These are phyloP conservation scores for Mesorhabditis spiculigera DNA, from an alignment of 2,888 invertebrate species.

Conservation along the genomic window DNA sequence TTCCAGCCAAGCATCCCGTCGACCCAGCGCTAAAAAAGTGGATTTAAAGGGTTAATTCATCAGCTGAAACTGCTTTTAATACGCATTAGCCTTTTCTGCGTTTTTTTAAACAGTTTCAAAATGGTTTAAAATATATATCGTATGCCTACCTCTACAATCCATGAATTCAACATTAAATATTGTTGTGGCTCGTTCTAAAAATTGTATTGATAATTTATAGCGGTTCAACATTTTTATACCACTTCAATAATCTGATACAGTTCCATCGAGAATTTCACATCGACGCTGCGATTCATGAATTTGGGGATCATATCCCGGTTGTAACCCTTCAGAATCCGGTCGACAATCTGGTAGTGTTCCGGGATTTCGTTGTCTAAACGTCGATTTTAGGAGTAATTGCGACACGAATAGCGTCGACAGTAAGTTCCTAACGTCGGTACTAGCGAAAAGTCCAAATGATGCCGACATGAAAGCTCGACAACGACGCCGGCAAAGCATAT, in stretches of 20 bases:
- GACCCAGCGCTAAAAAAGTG: slow-evolving; percentile 23
- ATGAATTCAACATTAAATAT: slow-evolving; percentile 30
- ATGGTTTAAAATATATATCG: too few species aligned
- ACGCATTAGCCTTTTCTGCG: too few species aligned
- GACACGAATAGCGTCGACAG: too few species aligned
- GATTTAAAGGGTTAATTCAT: too few species aligned
- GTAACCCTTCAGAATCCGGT: slow-evolving; percentile 22
- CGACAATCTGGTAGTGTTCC: slow-evolving; percentile 23
- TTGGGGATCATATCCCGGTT: slow-evolving; percentile 23
- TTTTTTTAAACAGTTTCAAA: too few species aligned
- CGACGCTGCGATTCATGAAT: slow-evolving; percentile 13
- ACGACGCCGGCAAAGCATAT: too few species aligned
- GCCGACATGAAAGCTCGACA: too few species aligned
- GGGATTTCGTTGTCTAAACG: slow-evolving; percentile 12
- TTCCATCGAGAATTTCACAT: slow-evolving; percentile 24
- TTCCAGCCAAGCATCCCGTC: slow-evolving; percentile 33
- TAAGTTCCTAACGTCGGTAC: too few species aligned
- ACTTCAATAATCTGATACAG: slow-evolving; percentile 36
- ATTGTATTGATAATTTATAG: neutral
- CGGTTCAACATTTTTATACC: neutral
- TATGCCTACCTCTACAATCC: slow-evolving; percentile 34
- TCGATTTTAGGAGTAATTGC: too few species aligned
- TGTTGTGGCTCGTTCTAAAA: slow-evolving; percentile 29
- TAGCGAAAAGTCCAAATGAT: too few species aligned
- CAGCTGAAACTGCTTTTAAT: too few species aligned